Evolutionary conservation across 2,797 vertebrate genomes (phyloP), one percentile per base, ranked within the genome.

Genomic region (Anguilla pacifica): DNA sequence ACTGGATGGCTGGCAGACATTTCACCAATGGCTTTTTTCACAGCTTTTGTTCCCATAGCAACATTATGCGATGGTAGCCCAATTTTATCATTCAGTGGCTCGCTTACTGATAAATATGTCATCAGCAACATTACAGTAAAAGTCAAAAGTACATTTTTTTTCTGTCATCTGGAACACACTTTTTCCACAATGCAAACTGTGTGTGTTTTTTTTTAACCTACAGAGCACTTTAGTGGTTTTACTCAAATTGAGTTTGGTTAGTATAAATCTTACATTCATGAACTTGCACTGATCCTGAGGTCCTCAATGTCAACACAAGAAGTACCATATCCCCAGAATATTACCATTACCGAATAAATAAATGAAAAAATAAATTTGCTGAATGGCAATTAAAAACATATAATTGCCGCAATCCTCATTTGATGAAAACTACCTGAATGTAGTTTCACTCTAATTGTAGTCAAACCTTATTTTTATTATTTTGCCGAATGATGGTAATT

Each of bases 401-500:
- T n/a, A 70, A 70, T 28, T n/a, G 64, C n/a, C 25, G 11, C 22
- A 70, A n/a, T 70, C 25, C 9, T 70, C 0, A 9, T 70, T 28
- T 70, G 19, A 64, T 22, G 64, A 39, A 77, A 39, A 35, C 6
- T 70, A 10, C 25, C 61, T 9, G 5, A 61, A n/a, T 31, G 31
- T 11, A 72, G n/a, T 72, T 72, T 35, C 70, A 31, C n/a, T 11
- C 9, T 35, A 72, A 72, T 72, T 10, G 35, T 35, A 67, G 70
- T 72, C 67, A 87, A 89, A 86, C 89, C 88, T 51, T 51, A 77
- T 90, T 89, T 92, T 90, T 46, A 90, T 86, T 87, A 46, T 83
- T 0, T 72, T 82, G 89, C 94, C 92, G 77, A 89, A 88, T 92
- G 93, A 91, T 88, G 92, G 91, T 86, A 90, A 86, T 91, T 89